Conservation (phyloP, 1,140 invertebrate genomes). For the Hestina assimilis region DNA sequence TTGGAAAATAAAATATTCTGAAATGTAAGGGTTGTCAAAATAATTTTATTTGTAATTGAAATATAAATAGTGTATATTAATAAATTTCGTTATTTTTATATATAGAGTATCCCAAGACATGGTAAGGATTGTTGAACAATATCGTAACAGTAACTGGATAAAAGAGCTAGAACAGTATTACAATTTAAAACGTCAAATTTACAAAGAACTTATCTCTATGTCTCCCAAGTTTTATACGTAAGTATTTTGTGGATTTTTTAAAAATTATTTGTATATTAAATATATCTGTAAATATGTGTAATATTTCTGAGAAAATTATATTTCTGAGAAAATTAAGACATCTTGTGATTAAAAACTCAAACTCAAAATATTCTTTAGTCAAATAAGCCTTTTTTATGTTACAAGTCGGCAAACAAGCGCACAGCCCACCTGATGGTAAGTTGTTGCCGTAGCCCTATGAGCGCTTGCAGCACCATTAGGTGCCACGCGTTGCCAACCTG, state of each 20-base stretch:
- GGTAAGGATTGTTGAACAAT: constrained; percentile 24
- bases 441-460: too few species aligned
- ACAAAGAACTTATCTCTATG: constrained; percentile 33
- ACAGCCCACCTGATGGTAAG: too few species aligned
- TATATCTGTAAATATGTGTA: too few species aligned
- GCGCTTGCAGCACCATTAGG: too few species aligned
- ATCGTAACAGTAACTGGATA: constrained; percentile 31
- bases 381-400: too few species aligned
- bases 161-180: constrained; percentile 30
- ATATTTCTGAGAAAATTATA: too few species aligned
- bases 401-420: too few species aligned
- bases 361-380: too few species aligned
- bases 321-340: too few species aligned
- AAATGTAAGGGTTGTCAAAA: constrained; percentile 33
- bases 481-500: too few species aligned
- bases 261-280: too few species aligned
- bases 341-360: too few species aligned
- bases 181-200: constrained; percentile 24
- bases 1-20: constrained; percentile 42
- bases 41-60: neutral
- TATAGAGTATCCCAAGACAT: constrained; percentile 28
- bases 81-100: neutral
- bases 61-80: neutral
- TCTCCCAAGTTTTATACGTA: constrained; percentile 47
- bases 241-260: constrained; percentile 16